Conservation (phyloP, 2,113 vertebrate species). For the Lepisosteus osseus region DNA sequence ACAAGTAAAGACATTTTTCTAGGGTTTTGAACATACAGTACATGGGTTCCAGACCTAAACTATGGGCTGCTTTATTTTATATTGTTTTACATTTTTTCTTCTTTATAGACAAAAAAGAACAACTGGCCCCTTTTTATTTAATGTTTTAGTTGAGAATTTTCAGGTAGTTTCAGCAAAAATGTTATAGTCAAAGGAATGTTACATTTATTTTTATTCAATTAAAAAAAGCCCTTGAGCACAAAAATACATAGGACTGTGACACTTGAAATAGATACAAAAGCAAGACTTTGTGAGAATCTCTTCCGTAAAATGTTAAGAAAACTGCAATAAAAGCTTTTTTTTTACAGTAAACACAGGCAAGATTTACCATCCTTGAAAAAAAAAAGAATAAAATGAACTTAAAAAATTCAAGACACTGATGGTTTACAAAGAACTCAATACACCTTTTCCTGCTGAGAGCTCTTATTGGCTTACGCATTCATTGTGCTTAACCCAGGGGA, state of each 20-base stretch:
- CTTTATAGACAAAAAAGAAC: neutral
- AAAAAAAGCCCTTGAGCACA: slow-evolving; percentile 50
- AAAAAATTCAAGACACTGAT: slow-evolving; percentile 66
- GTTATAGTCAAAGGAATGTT: slow-evolving; percentile 51
- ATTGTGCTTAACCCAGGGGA: slow-evolving; percentile 17
- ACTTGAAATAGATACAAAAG: slow-evolving; percentile 48
- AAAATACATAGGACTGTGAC: slow-evolving; percentile 32
- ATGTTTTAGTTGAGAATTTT: no score
- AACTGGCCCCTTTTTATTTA: neutral
- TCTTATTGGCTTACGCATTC: slow-evolving; percentile 29
- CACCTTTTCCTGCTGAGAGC: slow-evolving; percentile 41
- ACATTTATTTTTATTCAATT: slow-evolving; percentile 37
- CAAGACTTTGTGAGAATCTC: slow-evolving; percentile 51
- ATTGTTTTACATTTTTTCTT: neutral
- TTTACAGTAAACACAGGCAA: slow-evolving; percentile 29
- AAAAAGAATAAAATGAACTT: slow-evolving; percentile 61
- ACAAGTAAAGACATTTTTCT: slow-evolving; percentile 66
- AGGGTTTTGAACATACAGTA: slow-evolving; percentile 55
- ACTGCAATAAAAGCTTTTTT: slow-evolving; percentile 18
- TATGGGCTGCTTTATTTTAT: neutral
- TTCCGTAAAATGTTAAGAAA: slow-evolving; percentile 47
- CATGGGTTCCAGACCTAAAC: slow-evolving; percentile 23
- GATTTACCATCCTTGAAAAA: slow-evolving; percentile 51
- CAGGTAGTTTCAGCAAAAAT: no score
- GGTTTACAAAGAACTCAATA: slow-evolving; percentile 50